These are phyloP conservation scores for Hirundichthys speculiger DNA, from an alignment of 2,113 vertebrate species.

Conservation along the genomic window DNA sequence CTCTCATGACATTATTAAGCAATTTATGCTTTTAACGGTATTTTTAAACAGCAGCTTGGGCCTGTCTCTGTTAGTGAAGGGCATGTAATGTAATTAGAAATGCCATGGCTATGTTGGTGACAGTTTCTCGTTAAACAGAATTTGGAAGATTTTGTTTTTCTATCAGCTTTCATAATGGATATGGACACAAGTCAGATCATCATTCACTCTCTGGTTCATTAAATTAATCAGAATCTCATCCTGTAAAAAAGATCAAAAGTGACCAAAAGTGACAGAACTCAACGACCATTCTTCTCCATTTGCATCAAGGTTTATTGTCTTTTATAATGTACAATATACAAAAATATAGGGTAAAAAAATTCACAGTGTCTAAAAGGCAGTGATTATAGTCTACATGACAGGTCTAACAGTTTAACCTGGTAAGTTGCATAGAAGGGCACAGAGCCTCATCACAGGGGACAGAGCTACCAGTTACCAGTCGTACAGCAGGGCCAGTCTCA, in stretches of 20 bases:
- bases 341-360: slow-evolving; percentile 96
- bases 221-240: neutral
- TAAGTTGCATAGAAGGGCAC: slow-evolving; percentile 93
- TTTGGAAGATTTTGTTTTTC: too few species aligned
- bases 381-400: slow-evolving; percentile 91
- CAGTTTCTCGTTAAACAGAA: too few species aligned
- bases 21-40: too few species aligned
- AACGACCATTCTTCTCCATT: slow-evolving; percentile 33
- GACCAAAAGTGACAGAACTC: neutral
- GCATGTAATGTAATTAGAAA: too few species aligned
- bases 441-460: slow-evolving; percentile 67
- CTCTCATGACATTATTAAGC: too few species aligned
- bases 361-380: slow-evolving; percentile 98
- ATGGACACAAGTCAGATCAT: neutral
- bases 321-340: slow-evolving; percentile 97
- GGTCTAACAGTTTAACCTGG: slow-evolving; percentile 88
- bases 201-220: neutral
- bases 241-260: neutral
- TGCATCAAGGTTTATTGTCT: slow-evolving; percentile 87
- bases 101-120: too few species aligned
- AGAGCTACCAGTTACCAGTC: slow-evolving; percentile 59
- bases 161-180: neutral
- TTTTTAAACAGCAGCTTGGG: too few species aligned
- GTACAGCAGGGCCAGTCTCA: neutral
- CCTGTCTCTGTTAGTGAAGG: too few species aligned